Percentiles rank a stretch among this genome's conserved stretches.
Evolutionary conservation across 2,113 vertebrate genomes (phyloP).

Genomic region (Ardeotis arabs): DNA sequence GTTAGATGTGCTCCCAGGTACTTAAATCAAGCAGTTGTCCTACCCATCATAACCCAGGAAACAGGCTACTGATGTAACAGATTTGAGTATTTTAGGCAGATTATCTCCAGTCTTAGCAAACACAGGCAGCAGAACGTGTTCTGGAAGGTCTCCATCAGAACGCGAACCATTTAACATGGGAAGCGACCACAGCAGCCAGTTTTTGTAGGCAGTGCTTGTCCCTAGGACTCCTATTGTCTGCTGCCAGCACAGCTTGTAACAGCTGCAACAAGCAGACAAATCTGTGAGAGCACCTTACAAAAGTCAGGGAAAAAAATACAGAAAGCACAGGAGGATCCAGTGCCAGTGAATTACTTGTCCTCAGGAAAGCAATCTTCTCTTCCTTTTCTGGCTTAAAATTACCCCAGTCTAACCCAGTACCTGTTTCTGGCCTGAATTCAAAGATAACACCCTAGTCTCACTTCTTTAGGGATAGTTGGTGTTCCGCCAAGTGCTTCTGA

Average conservation of each 20-base stretch:
- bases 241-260: neutral
- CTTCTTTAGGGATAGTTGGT: neutral
- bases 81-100: neutral
- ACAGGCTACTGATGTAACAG: neutral
- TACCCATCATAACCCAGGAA: neutral
- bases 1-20: neutral
- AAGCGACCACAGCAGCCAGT: neutral
- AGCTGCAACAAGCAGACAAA: neutral
- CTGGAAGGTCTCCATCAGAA: neutral
- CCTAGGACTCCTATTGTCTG: neutral
- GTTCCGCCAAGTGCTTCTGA: neutral
- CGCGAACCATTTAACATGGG: accelerated
- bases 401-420: neutral
- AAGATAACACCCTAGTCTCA: neutral
- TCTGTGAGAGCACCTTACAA: neutral
- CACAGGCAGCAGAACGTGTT: neutral
- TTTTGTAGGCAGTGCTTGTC: neutral
- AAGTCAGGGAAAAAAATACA: neutral
- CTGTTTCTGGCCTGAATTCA: neutral
- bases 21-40: neutral
- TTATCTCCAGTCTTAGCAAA: neutral
- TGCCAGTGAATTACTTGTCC: neutral
- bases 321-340: neutral
- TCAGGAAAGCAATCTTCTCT: neutral
- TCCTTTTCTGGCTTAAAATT: neutral